Percentiles rank a stretch among this genome's conserved stretches.
phyloP scores from a whole-genome alignment of 2,797 vertebrate species.

The Enteromius afrohamiltoni region DNA sequence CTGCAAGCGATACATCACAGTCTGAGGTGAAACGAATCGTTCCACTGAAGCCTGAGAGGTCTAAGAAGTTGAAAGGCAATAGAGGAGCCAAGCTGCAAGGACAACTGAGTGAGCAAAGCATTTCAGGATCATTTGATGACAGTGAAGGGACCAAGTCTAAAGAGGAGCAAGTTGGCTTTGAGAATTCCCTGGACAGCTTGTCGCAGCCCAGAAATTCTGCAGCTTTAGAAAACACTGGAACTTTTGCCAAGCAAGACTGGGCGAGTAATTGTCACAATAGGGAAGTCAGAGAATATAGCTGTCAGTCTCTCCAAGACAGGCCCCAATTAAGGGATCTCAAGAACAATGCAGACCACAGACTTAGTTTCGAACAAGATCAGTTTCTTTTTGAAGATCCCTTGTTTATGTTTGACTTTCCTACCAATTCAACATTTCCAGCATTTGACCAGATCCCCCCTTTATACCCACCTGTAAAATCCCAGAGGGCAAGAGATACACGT shows the following conservation, averaged over 20 bases:
- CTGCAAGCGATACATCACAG: constrained; percentile 60
- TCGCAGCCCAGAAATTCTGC: background rate
- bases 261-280: constrained; percentile 35
- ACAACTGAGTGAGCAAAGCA: constrained; percentile 54
- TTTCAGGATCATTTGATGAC: constrained; percentile 52
- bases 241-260: constrained; percentile 25
- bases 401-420: constrained; percentile 61
- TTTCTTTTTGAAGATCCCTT: constrained; percentile 62
- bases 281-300: constrained; percentile 38
- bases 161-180: constrained; percentile 57
- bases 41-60: constrained; percentile 82
- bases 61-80: constrained; percentile 79
- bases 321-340: constrained; percentile 64
- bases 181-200: constrained; percentile 52
- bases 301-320: constrained; percentile 41
- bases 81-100: constrained; percentile 65
- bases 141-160: constrained; percentile 59
- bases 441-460: constrained; percentile 68
- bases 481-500: constrained; percentile 71
- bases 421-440: constrained; percentile 55
- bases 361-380: constrained; percentile 57
- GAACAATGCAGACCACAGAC: constrained; percentile 57
- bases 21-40: constrained; percentile 73
- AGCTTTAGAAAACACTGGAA: constrained; percentile 12
- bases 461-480: constrained; percentile 74